These are phyloP conservation scores for Zalophus californianus DNA, from an alignment of 2,797 vertebrate species.

Conservation along the genomic window DNA sequence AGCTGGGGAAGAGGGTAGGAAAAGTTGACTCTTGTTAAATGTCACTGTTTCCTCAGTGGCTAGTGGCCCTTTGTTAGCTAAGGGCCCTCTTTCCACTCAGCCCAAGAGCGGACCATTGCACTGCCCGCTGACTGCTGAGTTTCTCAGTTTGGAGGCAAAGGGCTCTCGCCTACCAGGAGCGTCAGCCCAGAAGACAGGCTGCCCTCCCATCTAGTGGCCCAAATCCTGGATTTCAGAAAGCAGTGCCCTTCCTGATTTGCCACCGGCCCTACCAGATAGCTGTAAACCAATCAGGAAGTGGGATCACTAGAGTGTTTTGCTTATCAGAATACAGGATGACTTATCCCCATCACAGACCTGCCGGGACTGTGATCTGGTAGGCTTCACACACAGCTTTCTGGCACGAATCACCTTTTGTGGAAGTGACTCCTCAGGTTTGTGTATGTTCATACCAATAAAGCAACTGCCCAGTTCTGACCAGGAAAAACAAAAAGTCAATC, in stretches of 20 bases:
- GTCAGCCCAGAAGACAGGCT: not conserved
- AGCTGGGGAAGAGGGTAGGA: conserved; percentile 8
- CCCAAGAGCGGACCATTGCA: not conserved
- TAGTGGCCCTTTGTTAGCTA: not conserved
- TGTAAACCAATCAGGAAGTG: conserved; percentile 39
- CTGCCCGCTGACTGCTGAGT: not conserved
- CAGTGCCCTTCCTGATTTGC: conserved; percentile 39
- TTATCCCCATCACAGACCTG: not conserved
- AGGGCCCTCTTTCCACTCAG: not conserved
- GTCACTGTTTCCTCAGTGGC: not conserved
- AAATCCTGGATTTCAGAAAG: not conserved
- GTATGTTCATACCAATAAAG: conserved; percentile 75
- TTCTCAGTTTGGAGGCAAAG: not conserved
- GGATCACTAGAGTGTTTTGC: conserved; percentile 39
- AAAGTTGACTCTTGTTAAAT: not conserved
- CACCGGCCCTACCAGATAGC: not conserved
- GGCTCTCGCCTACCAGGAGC: not conserved
- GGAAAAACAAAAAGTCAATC: conserved; percentile 48
- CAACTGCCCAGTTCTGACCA: conserved; percentile 78
- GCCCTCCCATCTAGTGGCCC: not conserved
- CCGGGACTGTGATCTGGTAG: conserved; percentile 17
- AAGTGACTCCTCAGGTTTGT: conserved; percentile 82
- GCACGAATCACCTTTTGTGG: conserved; percentile 60
- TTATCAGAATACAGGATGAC: not conserved
- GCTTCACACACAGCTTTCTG: conserved; percentile 24